Conservation (phyloP, 1,140 invertebrate species). For the Drosophila busckii region DNA sequence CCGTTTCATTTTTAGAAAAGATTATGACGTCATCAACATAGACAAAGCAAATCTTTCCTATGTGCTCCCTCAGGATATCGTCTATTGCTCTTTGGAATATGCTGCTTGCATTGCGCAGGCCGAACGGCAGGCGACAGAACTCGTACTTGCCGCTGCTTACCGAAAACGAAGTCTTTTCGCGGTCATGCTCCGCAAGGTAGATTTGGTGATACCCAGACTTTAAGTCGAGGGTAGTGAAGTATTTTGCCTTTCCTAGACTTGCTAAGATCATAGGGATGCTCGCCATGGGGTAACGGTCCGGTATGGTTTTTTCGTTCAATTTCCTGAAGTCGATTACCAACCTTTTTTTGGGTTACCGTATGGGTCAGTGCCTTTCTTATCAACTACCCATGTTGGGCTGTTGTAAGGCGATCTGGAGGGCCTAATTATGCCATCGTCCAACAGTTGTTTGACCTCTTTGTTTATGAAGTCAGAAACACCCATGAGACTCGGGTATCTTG, state of each 20-base stretch:
- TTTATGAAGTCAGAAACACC: neutral
- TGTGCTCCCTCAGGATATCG: conserved; percentile 14
- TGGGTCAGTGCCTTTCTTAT: no score
- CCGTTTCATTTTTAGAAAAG: conserved; percentile 6
- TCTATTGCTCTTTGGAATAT: conserved; percentile 60
- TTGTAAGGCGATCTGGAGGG: neutral
- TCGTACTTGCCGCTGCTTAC: conserved; percentile 21
- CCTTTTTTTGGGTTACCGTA: no score
- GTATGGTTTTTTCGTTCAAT: neutral
- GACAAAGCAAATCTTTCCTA: conserved; percentile 20
- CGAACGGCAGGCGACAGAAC: conserved; percentile 69
- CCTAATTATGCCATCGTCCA: neutral
- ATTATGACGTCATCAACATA: conserved; percentile 26
- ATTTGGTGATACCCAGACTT: conserved; percentile 78
- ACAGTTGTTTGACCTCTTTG: neutral
- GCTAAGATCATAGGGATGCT: no score
- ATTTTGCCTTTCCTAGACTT: neutral
- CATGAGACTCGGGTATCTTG: neutral
- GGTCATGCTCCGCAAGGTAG: no score
- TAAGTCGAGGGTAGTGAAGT: conserved; percentile 31
- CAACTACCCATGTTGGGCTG: no score
- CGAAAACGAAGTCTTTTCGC: conserved; percentile 28
- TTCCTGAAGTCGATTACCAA: no score
- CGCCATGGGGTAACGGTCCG: neutral
- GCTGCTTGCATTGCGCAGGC: conserved; percentile 69